Percentiles rank a stretch among this genome's conserved stretches.
phyloP scores from a whole-genome alignment of 2,113 vertebrate species.

The Pipra filicauda region DNA sequence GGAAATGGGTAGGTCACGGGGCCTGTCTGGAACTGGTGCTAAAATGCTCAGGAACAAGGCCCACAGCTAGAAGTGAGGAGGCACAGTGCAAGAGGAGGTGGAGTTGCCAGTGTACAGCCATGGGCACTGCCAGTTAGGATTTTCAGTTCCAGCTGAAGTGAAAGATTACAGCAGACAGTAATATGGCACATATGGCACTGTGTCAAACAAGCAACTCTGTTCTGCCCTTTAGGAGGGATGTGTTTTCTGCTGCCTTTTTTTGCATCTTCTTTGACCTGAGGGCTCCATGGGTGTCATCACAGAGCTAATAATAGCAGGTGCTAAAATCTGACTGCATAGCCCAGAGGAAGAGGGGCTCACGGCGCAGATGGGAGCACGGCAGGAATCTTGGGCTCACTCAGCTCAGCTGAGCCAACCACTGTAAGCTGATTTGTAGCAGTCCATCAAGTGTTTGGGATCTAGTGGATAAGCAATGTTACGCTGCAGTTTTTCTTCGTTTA shows the following conservation, averaged over 20 bases:
- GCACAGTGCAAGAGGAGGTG: not conserved
- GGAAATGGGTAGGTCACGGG: not conserved
- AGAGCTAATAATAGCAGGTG: accelerated
- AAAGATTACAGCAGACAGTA: not conserved
- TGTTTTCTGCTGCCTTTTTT: not conserved
- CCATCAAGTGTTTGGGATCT: not conserved
- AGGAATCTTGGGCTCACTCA: accelerated
- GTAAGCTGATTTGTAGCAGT: not conserved
- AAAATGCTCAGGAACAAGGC: not conserved
- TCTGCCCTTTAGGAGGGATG: not conserved
- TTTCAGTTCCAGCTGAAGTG: not conserved
- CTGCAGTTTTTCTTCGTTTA: not conserved
- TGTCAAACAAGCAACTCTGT: not conserved
- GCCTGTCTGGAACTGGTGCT: not conserved
- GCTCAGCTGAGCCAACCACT: accelerated
- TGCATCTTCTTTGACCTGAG: not conserved
- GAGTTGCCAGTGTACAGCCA: not conserved
- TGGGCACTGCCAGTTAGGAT: not conserved
- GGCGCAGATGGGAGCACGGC: accelerated
- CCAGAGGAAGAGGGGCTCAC: not conserved
- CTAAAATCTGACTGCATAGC: not conserved
- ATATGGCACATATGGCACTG: not conserved
- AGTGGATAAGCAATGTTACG: not conserved
- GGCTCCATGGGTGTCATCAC: accelerated
- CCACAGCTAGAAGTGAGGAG: not conserved